Base-by-base conservation (phyloP, 2,888 invertebrate genomes). In the Scaptomyza reducta region DNA sequence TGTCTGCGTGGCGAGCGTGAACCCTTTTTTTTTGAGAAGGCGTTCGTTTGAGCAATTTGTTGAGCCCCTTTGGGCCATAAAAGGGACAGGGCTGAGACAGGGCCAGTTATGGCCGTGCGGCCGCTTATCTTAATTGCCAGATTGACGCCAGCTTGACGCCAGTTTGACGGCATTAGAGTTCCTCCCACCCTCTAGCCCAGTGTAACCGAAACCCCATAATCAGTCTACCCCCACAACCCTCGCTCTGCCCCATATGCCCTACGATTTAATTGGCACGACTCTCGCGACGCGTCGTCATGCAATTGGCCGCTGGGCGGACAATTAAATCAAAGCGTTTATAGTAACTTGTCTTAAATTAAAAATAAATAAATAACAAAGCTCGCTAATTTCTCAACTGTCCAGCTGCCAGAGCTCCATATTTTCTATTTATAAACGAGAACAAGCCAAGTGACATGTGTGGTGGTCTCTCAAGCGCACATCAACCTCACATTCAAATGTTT, bases 181-280 rank as follows among this genome's bases (percentile, higher is more conserved):
- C 29, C 35, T 35, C 49, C 42, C 27, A 13, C 46, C 41, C 62
- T 25, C 18, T 33, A n/a, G 22, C 58, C 27, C 44, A 47, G 50
- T 40, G 71, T 76, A 74, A 74, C 47, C 62, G 75, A 78, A 58
- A 76, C 65, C 86, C 86, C 73, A 86, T 82, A 82, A 82, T 87
- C 82, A 87, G 59, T 63, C 44, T 16, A 40, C 44, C 40, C 56
- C 55, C 53, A 60, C 13, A 11, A 29, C 38, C 11, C 22, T 22
- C 22, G 3, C 3, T 22, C 22, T 22, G 11, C 41, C 25, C n/a
- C 10, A 41, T 22, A 35, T 50, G 46, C 65, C 74, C 14, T 25
- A 35, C 31, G 70, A 74, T 73, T 82, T 82, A 82, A 82, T 82
- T 87, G 88, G 80, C 82, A 82, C 88, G 82, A 87, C 57, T 65